Evolutionary conservation across 2,888 invertebrate genomes (phyloP).

Genomic region (Emmelina monodactyla): DNA sequence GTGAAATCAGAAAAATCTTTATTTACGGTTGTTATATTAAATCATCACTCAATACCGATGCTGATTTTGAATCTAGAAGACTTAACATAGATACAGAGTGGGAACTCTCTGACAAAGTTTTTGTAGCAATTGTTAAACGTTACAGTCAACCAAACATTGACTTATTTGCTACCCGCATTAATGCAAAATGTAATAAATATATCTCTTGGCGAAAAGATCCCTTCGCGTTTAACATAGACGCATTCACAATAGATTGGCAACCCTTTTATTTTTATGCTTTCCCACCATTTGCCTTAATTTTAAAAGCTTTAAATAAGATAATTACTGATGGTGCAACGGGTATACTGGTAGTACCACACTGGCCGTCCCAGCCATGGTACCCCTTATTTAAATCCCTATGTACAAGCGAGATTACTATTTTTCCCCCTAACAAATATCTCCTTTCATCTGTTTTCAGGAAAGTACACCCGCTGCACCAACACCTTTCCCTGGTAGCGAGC

Average conservation of each 20-base stretch:
- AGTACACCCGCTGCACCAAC: conserved; percentile 12
- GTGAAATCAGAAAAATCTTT: neutral
- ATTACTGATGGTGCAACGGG: neutral
- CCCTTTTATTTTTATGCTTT: neutral
- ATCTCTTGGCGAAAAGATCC: neutral
- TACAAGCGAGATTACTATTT: conserved; percentile 2
- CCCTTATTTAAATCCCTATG: neutral
- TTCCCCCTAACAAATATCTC: conserved; percentile 10
- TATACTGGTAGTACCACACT: neutral
- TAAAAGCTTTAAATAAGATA: too few relatives aligned
- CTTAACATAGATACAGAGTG: neutral
- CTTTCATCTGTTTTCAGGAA: conserved; percentile 13
- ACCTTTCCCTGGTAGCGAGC: conserved; percentile 12
- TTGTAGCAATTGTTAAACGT: neutral
- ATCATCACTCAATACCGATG: neutral
- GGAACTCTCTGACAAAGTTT: neutral
- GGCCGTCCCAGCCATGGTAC: neutral
- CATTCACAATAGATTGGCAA: neutral
- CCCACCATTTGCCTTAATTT: too few relatives aligned
- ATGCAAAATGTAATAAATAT: conserved; percentile 1
- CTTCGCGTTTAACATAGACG: neutral
- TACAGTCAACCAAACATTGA: neutral
- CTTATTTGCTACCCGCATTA: neutral
- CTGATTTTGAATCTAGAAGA: neutral
- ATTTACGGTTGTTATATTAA: neutral